These are phyloP conservation scores for Cryptotis parvus DNA, from an alignment of 2,113 vertebrate species.

Conservation along the genomic window DNA sequence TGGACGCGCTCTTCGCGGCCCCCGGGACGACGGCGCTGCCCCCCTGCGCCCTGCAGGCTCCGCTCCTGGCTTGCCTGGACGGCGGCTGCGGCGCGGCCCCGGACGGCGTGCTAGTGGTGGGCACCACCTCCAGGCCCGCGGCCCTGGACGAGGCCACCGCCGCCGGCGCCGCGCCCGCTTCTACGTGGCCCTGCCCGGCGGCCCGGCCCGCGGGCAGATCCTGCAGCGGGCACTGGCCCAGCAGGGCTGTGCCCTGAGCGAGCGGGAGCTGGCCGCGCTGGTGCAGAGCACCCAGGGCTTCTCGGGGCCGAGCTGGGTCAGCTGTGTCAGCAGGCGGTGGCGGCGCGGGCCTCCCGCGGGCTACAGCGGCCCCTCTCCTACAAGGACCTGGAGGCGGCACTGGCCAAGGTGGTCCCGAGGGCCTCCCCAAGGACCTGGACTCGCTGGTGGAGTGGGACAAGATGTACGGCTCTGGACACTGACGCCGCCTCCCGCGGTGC, in stretches of 20 bases:
- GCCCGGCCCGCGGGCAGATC: slow-evolving; percentile 91
- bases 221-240: slow-evolving; percentile 92
- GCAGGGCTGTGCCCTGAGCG: slow-evolving; percentile 92
- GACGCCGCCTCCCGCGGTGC: slow-evolving; percentile 52
- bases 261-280: slow-evolving; percentile 92
- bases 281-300: slow-evolving; percentile 95
- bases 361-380: slow-evolving; percentile 89
- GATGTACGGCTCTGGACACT: slow-evolving; percentile 91
- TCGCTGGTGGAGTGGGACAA: slow-evolving; percentile 96
- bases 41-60: slow-evolving; percentile 85
- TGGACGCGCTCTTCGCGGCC: slow-evolving; percentile 89
- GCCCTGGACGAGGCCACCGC: slow-evolving; percentile 93
- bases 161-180: slow-evolving; percentile 93
- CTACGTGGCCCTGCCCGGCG: slow-evolving; percentile 92
- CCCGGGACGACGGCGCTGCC: slow-evolving; percentile 75
- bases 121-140: slow-evolving; percentile 93
- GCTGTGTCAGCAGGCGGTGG: slow-evolving; percentile 92
- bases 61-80: slow-evolving; percentile 93
- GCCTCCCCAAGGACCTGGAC: slow-evolving; percentile 94
- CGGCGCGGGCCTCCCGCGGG: slow-evolving; percentile 87
- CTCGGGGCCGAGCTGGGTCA: slow-evolving; percentile 92
- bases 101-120: slow-evolving; percentile 91
- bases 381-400: slow-evolving; percentile 95
- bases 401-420: slow-evolving; percentile 94
- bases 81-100: slow-evolving; percentile 88